Evolutionary conservation across 2,113 vertebrate genomes (phyloP), one percentile per base, ranked within the genome.

Genomic region (Gobius niger): DNA sequence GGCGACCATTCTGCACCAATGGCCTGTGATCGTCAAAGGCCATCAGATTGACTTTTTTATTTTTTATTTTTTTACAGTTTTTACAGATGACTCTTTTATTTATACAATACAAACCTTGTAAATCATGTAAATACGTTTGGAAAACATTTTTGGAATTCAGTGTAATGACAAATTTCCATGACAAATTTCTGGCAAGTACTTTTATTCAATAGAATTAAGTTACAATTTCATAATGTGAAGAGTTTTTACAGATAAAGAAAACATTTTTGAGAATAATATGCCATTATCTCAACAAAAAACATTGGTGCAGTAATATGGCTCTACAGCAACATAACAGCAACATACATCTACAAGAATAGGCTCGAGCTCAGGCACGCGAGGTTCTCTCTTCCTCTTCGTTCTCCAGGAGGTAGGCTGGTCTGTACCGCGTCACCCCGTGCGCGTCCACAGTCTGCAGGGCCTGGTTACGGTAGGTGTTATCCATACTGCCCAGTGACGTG

Each of bases 371-470:
- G 18, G 46, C 93, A 1, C 98, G 94, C 0, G 94, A 95, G 44
- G 90, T 95, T 1, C 98, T 93, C 53, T 99, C 98, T 0, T 97
- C 95, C 0, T 96, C 95, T 67, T 96, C 96, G 0, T 98, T 96
- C 72, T 96, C 93, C 49, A 99, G 93, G 14, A 92, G 87, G 65
- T 98, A 93, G 56, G 97, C 98, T 0, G 96, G 94, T 2, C 81
- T 90, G 87, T 96, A 98, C 40, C 90, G 78, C 3, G 89, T 91
- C 49, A 79, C 86, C 0, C 96, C 97, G 18, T 71, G 88, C 0
- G 67, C 68, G 0, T 96, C 90, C 0, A 92, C 86, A 62, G 68
- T 89, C 80, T 91, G 88, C 44, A 99, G 93, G 0, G 95, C 91
- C 0, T 89, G 76, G 82, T 99, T 99, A 78, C 86, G 92, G 52